phyloP scores from a whole-genome alignment of 2,113 vertebrate genomes.

The Verasper variegatus region DNA sequence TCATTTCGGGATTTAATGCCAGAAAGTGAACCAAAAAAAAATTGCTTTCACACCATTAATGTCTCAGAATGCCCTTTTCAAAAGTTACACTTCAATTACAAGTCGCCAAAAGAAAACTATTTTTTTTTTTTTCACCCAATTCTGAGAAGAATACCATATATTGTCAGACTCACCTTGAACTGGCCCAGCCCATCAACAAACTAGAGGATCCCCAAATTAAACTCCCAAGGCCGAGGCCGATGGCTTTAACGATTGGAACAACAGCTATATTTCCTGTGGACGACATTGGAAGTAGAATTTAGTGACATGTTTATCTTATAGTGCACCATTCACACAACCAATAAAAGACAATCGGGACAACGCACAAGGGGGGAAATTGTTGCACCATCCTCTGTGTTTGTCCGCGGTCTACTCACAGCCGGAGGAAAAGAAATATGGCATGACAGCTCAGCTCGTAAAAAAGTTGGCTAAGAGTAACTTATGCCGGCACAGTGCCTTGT shows the following conservation, averaged over 20 bases:
- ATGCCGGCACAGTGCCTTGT: no score
- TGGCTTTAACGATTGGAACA: constrained; percentile 90
- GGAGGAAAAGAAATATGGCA: no score
- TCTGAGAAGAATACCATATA: no score
- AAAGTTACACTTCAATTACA: neutral
- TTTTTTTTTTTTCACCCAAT: no score
- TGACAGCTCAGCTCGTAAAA: no score
- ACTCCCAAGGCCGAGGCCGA: constrained; percentile 90
- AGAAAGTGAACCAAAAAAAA: neutral
- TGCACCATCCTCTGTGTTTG: neutral
- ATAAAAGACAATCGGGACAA: neutral
- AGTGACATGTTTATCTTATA: neutral
- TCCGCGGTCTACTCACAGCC: no score
- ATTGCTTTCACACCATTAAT: neutral
- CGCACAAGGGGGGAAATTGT: neutral
- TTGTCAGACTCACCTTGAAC: constrained; percentile 85
- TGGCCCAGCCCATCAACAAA: constrained; percentile 91
- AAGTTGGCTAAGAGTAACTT: no score
- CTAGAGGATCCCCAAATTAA: constrained; percentile 91
- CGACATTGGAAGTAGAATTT: neutral
- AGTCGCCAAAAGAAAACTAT: neutral
- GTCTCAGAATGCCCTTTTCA: neutral
- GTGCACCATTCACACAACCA: neutral
- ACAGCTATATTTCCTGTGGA: constrained; percentile 87
- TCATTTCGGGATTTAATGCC: neutral